Evolutionary conservation across 2,113 vertebrate genomes (phyloP).

Genomic region (Microcebus murinus): DNA sequence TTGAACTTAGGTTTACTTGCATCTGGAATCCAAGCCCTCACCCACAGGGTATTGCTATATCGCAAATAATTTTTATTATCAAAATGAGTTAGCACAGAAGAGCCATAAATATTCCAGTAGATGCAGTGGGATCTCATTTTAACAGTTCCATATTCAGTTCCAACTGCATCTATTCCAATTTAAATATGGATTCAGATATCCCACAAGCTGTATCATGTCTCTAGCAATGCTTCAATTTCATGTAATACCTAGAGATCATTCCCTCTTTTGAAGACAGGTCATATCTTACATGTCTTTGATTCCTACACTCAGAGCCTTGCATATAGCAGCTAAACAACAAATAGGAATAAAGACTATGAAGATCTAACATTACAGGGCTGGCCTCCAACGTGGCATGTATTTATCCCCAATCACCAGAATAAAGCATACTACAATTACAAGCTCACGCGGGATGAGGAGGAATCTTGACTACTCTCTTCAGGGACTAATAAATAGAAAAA

Average conservation of each 20-base stretch:
- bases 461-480: background rate
- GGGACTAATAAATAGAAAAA: background rate
- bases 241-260: background rate
- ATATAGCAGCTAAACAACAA: background rate
- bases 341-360: background rate
- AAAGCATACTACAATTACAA: background rate
- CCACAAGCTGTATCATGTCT: background rate
- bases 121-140: background rate
- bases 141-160: background rate
- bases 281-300: background rate
- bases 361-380: background rate
- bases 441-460: background rate
- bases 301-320: background rate
- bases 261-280: background rate
- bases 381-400: background rate
- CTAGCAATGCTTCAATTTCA: background rate
- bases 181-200: background rate
- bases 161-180: too few species aligned
- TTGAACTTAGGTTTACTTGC: background rate
- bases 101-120: background rate
- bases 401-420: background rate
- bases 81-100: background rate
- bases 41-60: background rate
- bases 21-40: slow-evolving; percentile 13
- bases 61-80: background rate